These are phyloP conservation scores for Umimayanthus kanabou DNA, from an alignment of 92 coral and sea anemone genomes.

Conservation along the genomic window DNA sequence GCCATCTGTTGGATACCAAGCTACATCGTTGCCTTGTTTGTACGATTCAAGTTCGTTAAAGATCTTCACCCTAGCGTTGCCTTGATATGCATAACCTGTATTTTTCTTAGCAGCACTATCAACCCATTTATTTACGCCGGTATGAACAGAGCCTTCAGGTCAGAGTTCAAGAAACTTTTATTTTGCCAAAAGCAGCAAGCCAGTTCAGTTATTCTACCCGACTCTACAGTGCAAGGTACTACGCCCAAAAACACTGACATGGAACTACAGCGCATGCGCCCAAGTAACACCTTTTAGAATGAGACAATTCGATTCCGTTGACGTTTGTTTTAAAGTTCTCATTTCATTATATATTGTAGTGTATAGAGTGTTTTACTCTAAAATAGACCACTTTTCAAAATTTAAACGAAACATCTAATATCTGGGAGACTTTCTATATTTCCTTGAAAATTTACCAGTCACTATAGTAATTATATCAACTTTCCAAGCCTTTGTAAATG, in stretches of 20 bases:
- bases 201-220: neutral
- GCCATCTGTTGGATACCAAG: constrained; percentile 55
- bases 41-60: constrained; percentile 38
- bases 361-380: no score
- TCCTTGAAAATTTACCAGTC: no score
- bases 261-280: neutral
- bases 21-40: constrained; percentile 44
- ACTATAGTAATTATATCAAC: no score
- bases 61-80: constrained; percentile 22
- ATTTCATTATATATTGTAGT: no score
- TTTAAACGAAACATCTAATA: no score
- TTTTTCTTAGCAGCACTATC: constrained; percentile 57
- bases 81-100: constrained; percentile 34
- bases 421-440: no score
- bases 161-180: constrained; percentile 45
- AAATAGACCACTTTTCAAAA: no score
- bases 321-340: no score
- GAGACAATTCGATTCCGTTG: no score
- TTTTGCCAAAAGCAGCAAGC: constrained; percentile 12
- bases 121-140: constrained; percentile 62
- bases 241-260: neutral
- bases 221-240: neutral
- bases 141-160: constrained; percentile 53
- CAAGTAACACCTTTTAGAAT: neutral
- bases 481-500: no score